These are phyloP conservation scores for Tholera decimalis DNA, from an alignment of 2,888 invertebrate species.

Conservation along the genomic window DNA sequence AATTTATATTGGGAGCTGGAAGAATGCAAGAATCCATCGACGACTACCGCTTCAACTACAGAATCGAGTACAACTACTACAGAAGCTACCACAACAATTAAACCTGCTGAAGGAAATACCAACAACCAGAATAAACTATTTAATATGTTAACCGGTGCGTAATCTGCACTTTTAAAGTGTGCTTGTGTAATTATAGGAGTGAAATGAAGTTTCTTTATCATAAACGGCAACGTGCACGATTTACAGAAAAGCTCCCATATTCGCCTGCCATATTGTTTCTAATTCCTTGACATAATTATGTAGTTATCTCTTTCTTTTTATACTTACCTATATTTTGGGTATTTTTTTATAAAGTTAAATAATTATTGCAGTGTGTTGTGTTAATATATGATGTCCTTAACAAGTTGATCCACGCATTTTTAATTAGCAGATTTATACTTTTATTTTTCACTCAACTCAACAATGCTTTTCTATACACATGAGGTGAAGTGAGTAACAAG, in stretches of 20 bases:
- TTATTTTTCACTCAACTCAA: no score
- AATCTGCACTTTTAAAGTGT: slow-evolving; percentile 8
- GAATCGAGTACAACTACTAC: rapidly evolving
- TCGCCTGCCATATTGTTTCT: slow-evolving; percentile 1
- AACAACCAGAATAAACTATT: slow-evolving; percentile 4
- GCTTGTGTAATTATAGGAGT: slow-evolving; percentile 11
- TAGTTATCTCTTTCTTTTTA: not conserved
- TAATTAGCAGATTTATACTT: not conserved
- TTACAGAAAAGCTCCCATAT: not conserved
- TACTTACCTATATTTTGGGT: not conserved
- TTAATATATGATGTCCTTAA: not conserved
- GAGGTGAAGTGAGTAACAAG: no score
- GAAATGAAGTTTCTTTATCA: not conserved
- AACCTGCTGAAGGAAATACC: rapidly evolving
- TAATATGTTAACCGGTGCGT: slow-evolving; percentile 13
- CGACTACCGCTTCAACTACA: not conserved
- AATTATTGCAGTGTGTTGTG: not conserved
- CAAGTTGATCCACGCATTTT: not conserved
- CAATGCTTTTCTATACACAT: no score
- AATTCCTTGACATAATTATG: slow-evolving; percentile 6
- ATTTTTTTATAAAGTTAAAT: not conserved
- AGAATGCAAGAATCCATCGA: slow-evolving; percentile 55
- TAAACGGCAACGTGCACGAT: slow-evolving; percentile 4
- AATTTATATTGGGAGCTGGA: slow-evolving; percentile 68
- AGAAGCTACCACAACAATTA: no score